These are phyloP conservation scores for Halictus rubicundus DNA, from an alignment of 1,140 invertebrate genomes.

Conservation along the genomic window DNA sequence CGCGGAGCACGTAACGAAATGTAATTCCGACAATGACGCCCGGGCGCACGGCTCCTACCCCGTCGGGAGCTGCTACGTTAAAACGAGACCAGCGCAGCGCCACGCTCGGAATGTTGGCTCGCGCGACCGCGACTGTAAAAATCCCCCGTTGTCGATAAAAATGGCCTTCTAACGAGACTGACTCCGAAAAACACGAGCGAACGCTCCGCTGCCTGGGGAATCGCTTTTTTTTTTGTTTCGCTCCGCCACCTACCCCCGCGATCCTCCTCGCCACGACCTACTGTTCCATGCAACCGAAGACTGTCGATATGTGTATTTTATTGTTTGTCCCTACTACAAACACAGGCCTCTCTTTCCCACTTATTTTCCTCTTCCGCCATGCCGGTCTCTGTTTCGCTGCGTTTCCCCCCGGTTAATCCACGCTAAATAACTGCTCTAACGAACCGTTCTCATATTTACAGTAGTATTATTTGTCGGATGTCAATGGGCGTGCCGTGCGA, in stretches of 20 bases:
- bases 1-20: conserved; percentile 52
- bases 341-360: not conserved
- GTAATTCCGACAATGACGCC: conserved; percentile 50
- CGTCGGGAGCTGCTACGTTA: conserved; percentile 45
- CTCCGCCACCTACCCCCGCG: not conserved
- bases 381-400: not conserved
- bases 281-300: not conserved
- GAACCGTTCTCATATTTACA: not conserved
- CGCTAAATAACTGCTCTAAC: not conserved
- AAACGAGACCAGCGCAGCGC: conserved; percentile 42
- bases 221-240: conserved; percentile 40
- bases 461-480: not conserved
- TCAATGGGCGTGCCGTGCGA: not conserved
- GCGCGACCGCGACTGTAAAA: conserved; percentile 58
- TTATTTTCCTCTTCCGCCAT: not conserved
- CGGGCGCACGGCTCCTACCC: conserved; percentile 25
- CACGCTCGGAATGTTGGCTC: conserved; percentile 37
- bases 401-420: not conserved
- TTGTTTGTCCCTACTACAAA: not conserved
- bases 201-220: conserved; percentile 27
- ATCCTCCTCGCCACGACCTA: not conserved
- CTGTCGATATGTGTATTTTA: conserved; percentile 28
- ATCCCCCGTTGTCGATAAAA: conserved; percentile 62
- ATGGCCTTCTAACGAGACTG: conserved; percentile 62
- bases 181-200: conserved; percentile 55